Evolutionary conservation across 2,888 invertebrate genomes (phyloP).

Genomic region (Tachystola acroxantha): DNA sequence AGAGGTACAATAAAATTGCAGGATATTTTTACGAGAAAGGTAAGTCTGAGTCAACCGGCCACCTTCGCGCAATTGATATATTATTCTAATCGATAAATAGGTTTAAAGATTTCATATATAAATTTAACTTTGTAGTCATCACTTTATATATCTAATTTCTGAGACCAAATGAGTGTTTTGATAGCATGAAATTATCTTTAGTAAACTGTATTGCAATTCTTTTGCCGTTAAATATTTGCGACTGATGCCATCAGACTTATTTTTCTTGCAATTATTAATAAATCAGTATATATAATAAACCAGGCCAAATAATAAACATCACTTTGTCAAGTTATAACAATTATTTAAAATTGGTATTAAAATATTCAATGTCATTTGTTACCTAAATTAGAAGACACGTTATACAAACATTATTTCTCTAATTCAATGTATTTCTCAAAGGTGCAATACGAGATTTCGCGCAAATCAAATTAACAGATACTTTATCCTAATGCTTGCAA

Average conservation of each 20-base stretch:
- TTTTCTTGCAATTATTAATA: background rate
- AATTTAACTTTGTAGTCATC: background rate
- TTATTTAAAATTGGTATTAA: background rate
- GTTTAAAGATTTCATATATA: background rate
- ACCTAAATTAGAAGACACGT: background rate
- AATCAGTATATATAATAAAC: background rate
- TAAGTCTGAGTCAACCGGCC: background rate
- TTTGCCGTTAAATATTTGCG: too few relatives aligned
- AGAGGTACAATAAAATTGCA: slow-evolving; percentile 1
- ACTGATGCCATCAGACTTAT: too few relatives aligned
- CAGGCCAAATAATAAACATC: background rate
- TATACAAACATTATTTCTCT: background rate
- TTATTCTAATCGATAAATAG: background rate
- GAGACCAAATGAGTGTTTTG: background rate
- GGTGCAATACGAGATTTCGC: slow-evolving; percentile 12
- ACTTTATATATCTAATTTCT: background rate
- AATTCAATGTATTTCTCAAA: background rate
- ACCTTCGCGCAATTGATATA: background rate
- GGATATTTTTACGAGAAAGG: slow-evolving; percentile 6
- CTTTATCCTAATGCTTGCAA: too few relatives aligned
- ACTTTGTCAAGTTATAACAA: background rate
- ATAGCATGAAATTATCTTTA: background rate
- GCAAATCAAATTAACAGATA: slow-evolving; percentile 6
- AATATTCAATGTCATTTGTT: background rate
- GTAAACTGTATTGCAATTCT: background rate